A percentile compares a stretch with the other conserved stretches of the same genome.
These are phyloP conservation scores for Epizoanthus stellaris DNA, from an alignment of 92 coral and sea anemone species.

Conservation along the genomic window DNA sequence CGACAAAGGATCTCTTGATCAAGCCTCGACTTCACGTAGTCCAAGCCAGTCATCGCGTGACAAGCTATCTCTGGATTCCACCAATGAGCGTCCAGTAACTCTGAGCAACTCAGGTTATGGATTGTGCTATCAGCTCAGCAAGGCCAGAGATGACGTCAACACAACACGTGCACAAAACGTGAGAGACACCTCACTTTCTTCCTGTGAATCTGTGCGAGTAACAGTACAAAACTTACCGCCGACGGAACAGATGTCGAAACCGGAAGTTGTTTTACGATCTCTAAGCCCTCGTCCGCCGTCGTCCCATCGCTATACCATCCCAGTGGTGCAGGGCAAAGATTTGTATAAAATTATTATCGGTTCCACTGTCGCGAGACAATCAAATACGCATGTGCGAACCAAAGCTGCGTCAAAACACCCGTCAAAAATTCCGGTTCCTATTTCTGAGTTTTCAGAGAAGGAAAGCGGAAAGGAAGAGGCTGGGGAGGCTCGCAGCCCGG, in stretches of 20 bases:
- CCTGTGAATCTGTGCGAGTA: not conserved
- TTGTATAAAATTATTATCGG: constrained; percentile 43
- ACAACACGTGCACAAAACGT: not conserved
- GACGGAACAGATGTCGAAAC: not conserved
- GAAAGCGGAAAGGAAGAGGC: not conserved
- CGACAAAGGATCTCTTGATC: constrained; percentile 8
- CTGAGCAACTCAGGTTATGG: constrained; percentile 35
- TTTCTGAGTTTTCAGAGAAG: constrained; percentile 23
- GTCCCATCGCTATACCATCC: constrained; percentile 40
- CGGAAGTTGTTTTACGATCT: constrained; percentile 27
- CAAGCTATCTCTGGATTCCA: not conserved
- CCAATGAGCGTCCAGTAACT: constrained; percentile 9
- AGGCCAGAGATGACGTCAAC: not conserved
- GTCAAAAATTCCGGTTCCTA: constrained; percentile 32
- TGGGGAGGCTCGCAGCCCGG: not conserved
- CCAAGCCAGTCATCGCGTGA: not conserved
- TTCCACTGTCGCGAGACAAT: constrained; percentile 3
- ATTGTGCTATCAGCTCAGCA: not conserved
- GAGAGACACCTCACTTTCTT: not conserved
- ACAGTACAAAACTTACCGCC: not conserved
- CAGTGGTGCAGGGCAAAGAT: constrained; percentile 47
- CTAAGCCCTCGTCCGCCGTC: constrained; percentile 39
- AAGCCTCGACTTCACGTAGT: constrained; percentile 22
- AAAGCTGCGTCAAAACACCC: constrained; percentile 15
- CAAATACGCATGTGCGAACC: constrained; percentile 20